These are phyloP conservation scores for Phyllotreta striolata DNA, from an alignment of 2,888 invertebrate genomes.

Conservation along the genomic window DNA sequence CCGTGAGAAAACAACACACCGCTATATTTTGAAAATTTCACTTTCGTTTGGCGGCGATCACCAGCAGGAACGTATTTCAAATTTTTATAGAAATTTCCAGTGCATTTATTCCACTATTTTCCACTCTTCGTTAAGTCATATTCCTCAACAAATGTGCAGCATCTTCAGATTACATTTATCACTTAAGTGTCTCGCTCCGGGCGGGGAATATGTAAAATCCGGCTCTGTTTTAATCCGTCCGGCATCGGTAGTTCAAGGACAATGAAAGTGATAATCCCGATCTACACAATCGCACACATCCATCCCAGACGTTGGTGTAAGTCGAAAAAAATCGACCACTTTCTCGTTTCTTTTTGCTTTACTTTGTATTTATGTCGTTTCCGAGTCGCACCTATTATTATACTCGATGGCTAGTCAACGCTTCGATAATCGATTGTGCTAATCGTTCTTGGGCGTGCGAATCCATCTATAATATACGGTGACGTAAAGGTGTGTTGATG, in stretches of 20 bases:
- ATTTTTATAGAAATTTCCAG: no score
- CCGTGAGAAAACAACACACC: slow-evolving; percentile 20
- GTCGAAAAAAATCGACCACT: slow-evolving; percentile 14
- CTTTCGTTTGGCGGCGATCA: slow-evolving; percentile 25
- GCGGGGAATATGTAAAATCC: not conserved
- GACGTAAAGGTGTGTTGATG: no score
- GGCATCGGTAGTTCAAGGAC: slow-evolving; percentile 40
- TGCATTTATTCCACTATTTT: no score
- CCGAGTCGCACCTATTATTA: slow-evolving; percentile 17
- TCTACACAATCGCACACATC: slow-evolving; percentile 15
- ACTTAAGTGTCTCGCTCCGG: no score
- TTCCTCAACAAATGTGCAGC: no score
- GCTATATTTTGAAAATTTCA: slow-evolving; percentile 31
- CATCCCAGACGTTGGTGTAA: slow-evolving; percentile 12
- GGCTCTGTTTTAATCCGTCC: slow-evolving; percentile 5
- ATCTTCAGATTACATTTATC: no score
- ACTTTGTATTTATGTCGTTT: slow-evolving; percentile 3
- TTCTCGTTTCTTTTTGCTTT: slow-evolving; percentile 24
- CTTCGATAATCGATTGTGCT: no score
- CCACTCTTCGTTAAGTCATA: no score
- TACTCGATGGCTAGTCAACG: not conserved
- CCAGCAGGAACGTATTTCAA: not conserved
- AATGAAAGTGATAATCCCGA: slow-evolving; percentile 45
- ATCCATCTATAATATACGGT: no score
- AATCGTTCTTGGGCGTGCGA: no score